phyloP scores from a whole-genome alignment of 2,113 vertebrate species.

The Stomatorhinus ivindoensis region DNA sequence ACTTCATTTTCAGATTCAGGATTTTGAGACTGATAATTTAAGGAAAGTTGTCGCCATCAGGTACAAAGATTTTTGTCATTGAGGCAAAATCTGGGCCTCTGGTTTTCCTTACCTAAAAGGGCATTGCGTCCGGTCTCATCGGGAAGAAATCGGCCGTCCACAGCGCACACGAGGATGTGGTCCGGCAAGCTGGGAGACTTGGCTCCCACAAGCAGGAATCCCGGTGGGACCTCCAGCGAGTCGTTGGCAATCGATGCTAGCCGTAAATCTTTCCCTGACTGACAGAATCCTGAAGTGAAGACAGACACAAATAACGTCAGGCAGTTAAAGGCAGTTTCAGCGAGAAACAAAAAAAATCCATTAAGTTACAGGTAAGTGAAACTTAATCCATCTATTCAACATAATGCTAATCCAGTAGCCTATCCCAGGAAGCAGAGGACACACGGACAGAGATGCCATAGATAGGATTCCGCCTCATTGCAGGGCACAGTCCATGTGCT shows the following conservation, averaged over 20 bases:
- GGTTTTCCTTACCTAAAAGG: constrained; percentile 71
- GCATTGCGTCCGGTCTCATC: constrained; percentile 85
- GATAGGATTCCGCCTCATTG: neutral
- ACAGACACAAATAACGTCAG: neutral
- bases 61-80: neutral
- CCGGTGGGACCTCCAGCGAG: constrained; percentile 73
- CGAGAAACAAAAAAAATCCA: neutral
- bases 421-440: neutral
- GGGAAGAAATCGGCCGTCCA: constrained; percentile 86
- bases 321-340: neutral
- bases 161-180: constrained; percentile 83
- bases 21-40: neutral
- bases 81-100: neutral
- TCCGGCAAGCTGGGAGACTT: constrained; percentile 80
- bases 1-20: neutral
- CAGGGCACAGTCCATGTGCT: neutral
- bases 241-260: constrained; percentile 73
- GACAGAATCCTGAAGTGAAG: constrained; percentile 75
- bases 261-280: constrained; percentile 86
- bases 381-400: neutral
- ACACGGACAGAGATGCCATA: neutral
- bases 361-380: neutral
- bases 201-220: constrained; percentile 82
- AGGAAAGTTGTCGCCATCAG: neutral
- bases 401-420: neutral